phyloP scores from a whole-genome alignment of 1,140 invertebrate species.

The Drosophila pseudoananassae region DNA sequence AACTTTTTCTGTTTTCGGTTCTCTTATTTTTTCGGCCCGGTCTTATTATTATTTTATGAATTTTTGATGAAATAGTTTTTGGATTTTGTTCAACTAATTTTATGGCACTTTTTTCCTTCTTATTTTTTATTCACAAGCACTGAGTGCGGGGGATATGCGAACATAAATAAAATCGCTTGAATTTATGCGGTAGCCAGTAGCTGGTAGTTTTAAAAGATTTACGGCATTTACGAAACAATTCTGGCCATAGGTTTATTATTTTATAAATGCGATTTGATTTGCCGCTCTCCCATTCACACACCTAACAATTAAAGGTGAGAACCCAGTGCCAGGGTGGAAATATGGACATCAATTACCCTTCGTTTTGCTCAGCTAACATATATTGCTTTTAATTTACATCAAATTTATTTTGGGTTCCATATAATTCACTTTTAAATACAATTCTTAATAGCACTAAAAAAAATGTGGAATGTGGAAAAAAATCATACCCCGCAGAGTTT shows the following conservation, averaged over 20 bases:
- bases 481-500: neutral
- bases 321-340: neutral
- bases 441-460: neutral
- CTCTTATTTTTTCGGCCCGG: conserved; percentile 25
- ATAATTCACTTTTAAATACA: conserved; percentile 25
- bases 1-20: conserved; percentile 57
- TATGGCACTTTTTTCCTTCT: conserved; percentile 32
- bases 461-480: neutral
- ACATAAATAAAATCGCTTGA: conserved; percentile 28
- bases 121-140: conserved; percentile 22
- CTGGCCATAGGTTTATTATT: conserved; percentile 51
- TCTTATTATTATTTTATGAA: conserved; percentile 70
- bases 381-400: conserved; percentile 29
- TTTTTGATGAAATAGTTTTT: conserved; percentile 81
- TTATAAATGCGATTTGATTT: conserved; percentile 57
- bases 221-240: conserved; percentile 50
- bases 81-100: conserved; percentile 73
- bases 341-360: conserved; percentile 30
- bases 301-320: neutral
- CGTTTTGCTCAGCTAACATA: conserved; percentile 23
- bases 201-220: conserved; percentile 63
- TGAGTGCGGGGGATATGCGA: conserved; percentile 4
- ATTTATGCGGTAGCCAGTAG: conserved; percentile 55
- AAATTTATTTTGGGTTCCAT: conserved; percentile 30
- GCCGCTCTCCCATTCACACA: neutral